These are phyloP conservation scores for Lepeophtheirus nordmannii DNA, from an alignment of 2,888 invertebrate genomes.

Conservation along the genomic window DNA sequence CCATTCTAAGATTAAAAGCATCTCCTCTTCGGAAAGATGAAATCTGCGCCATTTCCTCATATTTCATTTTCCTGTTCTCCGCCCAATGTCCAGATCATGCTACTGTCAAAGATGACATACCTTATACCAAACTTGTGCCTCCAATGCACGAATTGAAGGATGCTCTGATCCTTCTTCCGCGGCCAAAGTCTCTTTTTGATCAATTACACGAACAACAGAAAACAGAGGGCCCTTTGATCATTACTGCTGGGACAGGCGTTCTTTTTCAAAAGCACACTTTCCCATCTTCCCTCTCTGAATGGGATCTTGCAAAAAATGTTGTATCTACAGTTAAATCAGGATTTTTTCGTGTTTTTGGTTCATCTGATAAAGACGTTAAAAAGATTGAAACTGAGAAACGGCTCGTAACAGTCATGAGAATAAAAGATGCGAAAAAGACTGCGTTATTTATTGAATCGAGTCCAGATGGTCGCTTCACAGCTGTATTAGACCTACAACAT, in stretches of 20 bases:
- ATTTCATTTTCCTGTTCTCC: background rate
- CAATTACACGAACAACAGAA: background rate
- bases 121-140: background rate
- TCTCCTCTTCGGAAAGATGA: background rate
- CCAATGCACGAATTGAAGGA: background rate
- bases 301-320: conserved; percentile 17
- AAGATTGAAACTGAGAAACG: conserved; percentile 8
- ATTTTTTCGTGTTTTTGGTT: background rate
- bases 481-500: conserved; percentile 15
- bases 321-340: conserved; percentile 17
- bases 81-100: background rate
- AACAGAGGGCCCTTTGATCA: background rate
- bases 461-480: conserved; percentile 10
- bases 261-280: conserved; percentile 2
- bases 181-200: background rate
- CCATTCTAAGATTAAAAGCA: background rate
- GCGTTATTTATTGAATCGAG: background rate
- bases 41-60: background rate
- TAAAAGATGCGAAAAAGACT: conserved; percentile 10
- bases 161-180: background rate
- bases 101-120: background rate
- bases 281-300: background rate
- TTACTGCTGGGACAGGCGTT: background rate
- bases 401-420: background rate
- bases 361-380: background rate